phyloP scores from a whole-genome alignment of 2,888 invertebrate genomes.

The Eilema griseolum region DNA sequence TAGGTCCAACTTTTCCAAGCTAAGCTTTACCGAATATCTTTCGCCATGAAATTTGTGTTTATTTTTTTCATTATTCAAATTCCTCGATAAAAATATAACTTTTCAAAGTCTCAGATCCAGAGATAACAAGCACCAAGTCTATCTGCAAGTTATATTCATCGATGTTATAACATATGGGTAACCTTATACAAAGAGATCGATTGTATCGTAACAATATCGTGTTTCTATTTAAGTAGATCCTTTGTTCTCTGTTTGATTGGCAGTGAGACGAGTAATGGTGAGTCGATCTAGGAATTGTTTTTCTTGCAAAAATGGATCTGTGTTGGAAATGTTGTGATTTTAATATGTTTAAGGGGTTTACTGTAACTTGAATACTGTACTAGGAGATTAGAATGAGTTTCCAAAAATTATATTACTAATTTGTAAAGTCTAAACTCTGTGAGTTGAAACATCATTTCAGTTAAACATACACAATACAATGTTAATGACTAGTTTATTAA shows the following conservation, averaged over 20 bases:
- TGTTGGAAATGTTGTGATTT: background rate
- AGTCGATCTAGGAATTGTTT: background rate
- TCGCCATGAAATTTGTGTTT: background rate
- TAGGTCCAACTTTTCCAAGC: too few species aligned
- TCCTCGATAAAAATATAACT: constrained; percentile 41
- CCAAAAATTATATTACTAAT: background rate
- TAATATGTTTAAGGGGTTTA: background rate
- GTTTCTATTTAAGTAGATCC: constrained; percentile 8
- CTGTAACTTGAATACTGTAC: background rate
- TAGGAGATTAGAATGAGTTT: background rate
- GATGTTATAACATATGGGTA: constrained; percentile 24
- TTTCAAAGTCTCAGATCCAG: constrained; percentile 30
- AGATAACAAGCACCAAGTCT: constrained; percentile 43
- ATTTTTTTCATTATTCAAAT: constrained; percentile 33
- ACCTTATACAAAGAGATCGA: constrained; percentile 4
- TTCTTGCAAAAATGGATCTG: background rate
- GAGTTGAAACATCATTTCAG: too few species aligned
- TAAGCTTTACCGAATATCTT: background rate
- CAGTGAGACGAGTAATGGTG: constrained; percentile 5
- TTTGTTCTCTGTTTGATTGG: constrained; percentile 9
- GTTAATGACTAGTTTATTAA: too few species aligned
- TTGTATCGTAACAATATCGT: constrained; percentile 1
- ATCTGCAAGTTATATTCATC: constrained; percentile 31
- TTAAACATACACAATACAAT: too few species aligned
- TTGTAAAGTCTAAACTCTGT: too few species aligned